Evolutionary conservation across 2,797 vertebrate genomes (phyloP).

Genomic region (Anisognathus igniventris): DNA sequence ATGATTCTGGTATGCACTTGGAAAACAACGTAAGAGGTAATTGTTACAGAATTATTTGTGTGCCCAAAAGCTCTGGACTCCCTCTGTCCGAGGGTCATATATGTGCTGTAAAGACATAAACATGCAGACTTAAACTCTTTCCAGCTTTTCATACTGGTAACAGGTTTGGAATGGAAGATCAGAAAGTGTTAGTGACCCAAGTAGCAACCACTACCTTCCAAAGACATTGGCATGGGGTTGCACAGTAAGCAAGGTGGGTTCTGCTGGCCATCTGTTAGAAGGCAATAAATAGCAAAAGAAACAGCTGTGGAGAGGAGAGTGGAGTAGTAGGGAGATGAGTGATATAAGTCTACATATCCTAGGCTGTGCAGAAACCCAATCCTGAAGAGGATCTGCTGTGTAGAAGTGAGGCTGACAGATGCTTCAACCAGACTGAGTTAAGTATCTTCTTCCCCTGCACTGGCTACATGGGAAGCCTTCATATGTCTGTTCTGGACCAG

Average conservation of each 20-base stretch:
- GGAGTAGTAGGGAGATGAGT: not conserved
- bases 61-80: not conserved
- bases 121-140: not conserved
- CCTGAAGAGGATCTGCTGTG: not conserved
- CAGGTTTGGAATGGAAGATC: not conserved
- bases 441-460: accelerated
- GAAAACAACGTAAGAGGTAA: not conserved
- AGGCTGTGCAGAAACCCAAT: not conserved
- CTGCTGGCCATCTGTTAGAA: not conserved
- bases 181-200: not conserved
- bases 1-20: not conserved
- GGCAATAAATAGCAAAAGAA: not conserved
- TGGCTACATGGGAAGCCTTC: not conserved
- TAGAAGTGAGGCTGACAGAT: not conserved
- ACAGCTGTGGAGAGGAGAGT: accelerated
- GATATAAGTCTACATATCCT: not conserved
- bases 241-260: not conserved
- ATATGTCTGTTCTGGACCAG: not conserved
- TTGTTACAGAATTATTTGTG: not conserved
- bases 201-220: not conserved
- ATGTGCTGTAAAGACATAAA: not conserved
- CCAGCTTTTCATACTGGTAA: not conserved
- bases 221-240: not conserved
- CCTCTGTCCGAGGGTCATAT: not conserved
- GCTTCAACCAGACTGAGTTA: not conserved